A percentile compares a stretch with the other conserved stretches of the same genome.
Conservation (phyloP, 1,140 invertebrate species). For the roundworm (Caenorhabditis elegans) region WBcel235 BX284606.5:4879001-4879500, state of each 20-base stretch:
- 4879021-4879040: constrained; percentile 28
- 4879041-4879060: background rate
- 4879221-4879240: no score
- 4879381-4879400: background rate
- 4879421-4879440: background rate
- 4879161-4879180: no score
- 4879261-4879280: no score
- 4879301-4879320: background rate
- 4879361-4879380: background rate
- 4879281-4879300: background rate
- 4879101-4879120: no score
- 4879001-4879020: constrained; percentile 18
- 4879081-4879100: background rate
- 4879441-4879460: background rate
- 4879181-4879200: no score
- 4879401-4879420: background rate
- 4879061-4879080: constrained; percentile 25
- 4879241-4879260: no score
- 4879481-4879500: background rate
- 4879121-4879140: no score
- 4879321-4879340: background rate
- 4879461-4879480: background rate
- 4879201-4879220: background rate
- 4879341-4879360: background rate
- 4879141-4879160: no score